Evolutionary conservation across 2,888 invertebrate genomes (phyloP).

Genomic region (Drosophila antonietae): DNA sequence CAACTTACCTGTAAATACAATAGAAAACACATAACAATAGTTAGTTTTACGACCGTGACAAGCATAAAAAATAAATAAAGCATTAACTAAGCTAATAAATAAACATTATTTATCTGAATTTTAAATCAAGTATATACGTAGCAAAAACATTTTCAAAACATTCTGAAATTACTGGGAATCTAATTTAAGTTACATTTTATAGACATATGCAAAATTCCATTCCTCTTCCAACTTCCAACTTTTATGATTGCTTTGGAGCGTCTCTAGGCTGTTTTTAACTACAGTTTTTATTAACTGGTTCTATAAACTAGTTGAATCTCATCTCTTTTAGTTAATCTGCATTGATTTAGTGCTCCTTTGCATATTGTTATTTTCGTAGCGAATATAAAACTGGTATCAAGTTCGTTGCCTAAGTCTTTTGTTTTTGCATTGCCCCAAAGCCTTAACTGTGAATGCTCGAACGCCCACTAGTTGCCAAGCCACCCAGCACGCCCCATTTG

Average conservation of each 20-base stretch:
- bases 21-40: slow-evolving; percentile 35
- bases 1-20: slow-evolving; percentile 51
- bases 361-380: slow-evolving; percentile 1
- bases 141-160: background rate
- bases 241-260: background rate
- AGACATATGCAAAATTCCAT: background rate
- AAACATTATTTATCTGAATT: background rate
- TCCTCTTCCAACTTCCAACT: background rate
- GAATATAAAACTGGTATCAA: slow-evolving; percentile 16
- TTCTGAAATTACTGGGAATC: background rate
- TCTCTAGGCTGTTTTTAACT: background rate
- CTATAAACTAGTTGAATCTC: slow-evolving; percentile 6
- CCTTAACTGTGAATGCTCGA: slow-evolving; percentile 46
- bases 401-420: slow-evolving; percentile 63
- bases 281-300: slow-evolving; percentile 5
- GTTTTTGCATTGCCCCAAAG: slow-evolving; percentile 33
- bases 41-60: slow-evolving; percentile 41
- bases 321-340: slow-evolving; percentile 6
- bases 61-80: slow-evolving; percentile 9
- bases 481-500: slow-evolving; percentile 60
- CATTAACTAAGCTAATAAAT: background rate
- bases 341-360: slow-evolving; percentile 22
- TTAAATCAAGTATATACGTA: background rate
- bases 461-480: slow-evolving; percentile 46
- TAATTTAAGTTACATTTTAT: background rate